Evolutionary conservation across 2,113 vertebrate species (phyloP).

Genomic region (Syngnathus scovelli): DNA sequence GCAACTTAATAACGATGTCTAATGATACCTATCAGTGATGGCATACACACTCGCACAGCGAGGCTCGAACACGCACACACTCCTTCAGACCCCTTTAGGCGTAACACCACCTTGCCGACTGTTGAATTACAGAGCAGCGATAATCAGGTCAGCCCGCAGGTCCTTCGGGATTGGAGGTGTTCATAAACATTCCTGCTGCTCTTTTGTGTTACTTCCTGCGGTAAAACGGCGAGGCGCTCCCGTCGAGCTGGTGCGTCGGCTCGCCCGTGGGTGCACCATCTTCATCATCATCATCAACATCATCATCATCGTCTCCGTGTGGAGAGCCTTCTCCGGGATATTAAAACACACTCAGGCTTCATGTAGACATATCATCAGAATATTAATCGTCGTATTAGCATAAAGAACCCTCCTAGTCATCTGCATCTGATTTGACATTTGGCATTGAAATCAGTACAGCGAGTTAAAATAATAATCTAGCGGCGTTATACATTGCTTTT

Average conservation of each 20-base stretch:
- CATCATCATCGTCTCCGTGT: constrained; percentile 39
- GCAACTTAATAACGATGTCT: constrained; percentile 68
- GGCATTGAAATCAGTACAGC: constrained; percentile 67
- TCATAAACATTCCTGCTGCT: constrained; percentile 74
- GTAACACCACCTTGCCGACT: constrained; percentile 69
- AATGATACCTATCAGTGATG: constrained; percentile 63
- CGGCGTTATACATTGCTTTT: constrained; percentile 66
- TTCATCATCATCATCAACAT: constrained; percentile 21
- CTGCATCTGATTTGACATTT: constrained; percentile 73
- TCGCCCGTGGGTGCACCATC: constrained; percentile 60
- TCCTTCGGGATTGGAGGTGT: constrained; percentile 70
- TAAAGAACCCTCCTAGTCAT: constrained; percentile 73
- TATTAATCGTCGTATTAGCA: constrained; percentile 72
- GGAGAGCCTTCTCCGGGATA: constrained; percentile 60
- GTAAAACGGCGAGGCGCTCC: constrained; percentile 64
- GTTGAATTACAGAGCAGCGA: constrained; percentile 74
- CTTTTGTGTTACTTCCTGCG: constrained; percentile 72
- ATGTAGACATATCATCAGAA: constrained; percentile 71
- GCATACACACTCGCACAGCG: constrained; percentile 33
- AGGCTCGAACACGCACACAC: constrained; percentile 24
- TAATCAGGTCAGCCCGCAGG: constrained; percentile 76
- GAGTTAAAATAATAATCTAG: constrained; percentile 72
- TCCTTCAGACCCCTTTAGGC: constrained; percentile 55
- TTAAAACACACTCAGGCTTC: constrained; percentile 62
- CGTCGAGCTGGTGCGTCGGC: constrained; percentile 34